phyloP scores from a whole-genome alignment of 30 jellyfish, hydroid and myxozoan genomes.

The Cassiopea andromeda region DNA sequence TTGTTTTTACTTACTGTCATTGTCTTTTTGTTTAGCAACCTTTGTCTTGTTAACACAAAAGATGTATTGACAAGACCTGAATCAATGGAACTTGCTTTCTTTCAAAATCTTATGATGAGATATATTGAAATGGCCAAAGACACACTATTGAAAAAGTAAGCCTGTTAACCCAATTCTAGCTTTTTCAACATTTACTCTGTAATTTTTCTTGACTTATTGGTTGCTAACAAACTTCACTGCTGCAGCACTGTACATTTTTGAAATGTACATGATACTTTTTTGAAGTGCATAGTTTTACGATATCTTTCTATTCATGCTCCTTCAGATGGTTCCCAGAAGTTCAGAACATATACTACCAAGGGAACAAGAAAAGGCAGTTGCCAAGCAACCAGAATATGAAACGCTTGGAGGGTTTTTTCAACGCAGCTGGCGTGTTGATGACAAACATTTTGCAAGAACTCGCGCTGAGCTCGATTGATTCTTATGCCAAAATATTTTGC shows the following conservation, averaged over 20 bases:
- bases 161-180: no score
- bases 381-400: conserved; percentile 81
- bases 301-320: background rate
- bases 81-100: conserved; percentile 83
- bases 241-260: background rate
- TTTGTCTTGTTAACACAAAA: conserved; percentile 57
- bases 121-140: conserved; percentile 83
- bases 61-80: conserved; percentile 73
- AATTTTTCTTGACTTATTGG: background rate
- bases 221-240: background rate
- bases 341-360: conserved; percentile 94
- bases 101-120: conserved; percentile 89
- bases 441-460: conserved; percentile 91
- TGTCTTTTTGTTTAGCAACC: conserved; percentile 38
- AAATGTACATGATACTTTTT: background rate
- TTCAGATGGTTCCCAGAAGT: conserved; percentile 96
- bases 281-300: background rate
- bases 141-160: conserved; percentile 79
- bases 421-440: conserved; percentile 93
- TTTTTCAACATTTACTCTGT: no score
- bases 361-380: conserved; percentile 76
- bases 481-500: conserved; percentile 61
- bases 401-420: conserved; percentile 83
- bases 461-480: conserved; percentile 77
- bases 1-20: no score